Evolutionary conservation across 2,113 vertebrate species (phyloP).

Genomic region (Lophius piscatorius): DNA sequence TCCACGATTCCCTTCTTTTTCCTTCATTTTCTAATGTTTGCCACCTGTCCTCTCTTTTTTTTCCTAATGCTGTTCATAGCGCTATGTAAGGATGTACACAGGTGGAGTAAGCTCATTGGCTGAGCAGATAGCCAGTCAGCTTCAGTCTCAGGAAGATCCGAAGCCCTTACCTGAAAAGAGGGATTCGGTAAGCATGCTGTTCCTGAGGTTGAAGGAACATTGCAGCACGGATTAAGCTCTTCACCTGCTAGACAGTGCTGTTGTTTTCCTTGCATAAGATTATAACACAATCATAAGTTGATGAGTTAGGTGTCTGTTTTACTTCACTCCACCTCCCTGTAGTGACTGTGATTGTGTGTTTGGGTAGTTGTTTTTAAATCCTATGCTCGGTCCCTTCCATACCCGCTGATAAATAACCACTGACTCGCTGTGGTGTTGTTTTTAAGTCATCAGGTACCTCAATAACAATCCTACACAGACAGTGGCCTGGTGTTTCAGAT

Average conservation of each 20-base stretch:
- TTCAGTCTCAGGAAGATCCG: constrained; percentile 90
- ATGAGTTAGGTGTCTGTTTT: constrained; percentile 15
- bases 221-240: constrained; percentile 10
- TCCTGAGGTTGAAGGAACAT: constrained; percentile 31
- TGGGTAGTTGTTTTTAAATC: neutral
- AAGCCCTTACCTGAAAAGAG: constrained; percentile 90
- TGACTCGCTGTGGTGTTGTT: constrained; percentile 11
- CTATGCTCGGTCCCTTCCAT: neutral
- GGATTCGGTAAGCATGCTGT: constrained; percentile 90
- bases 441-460: constrained; percentile 1
- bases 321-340: constrained; percentile 20
- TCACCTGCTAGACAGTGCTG: constrained; percentile 12
- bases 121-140: constrained; percentile 97
- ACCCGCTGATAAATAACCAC: constrained; percentile 13
- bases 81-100: constrained; percentile 96
- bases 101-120: constrained; percentile 95
- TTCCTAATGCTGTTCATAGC: constrained; percentile 78
- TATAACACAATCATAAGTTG: neutral
- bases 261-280: neutral
- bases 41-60: constrained; percentile 23
- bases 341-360: constrained; percentile 24
- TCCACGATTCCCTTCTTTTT: constrained; percentile 8
- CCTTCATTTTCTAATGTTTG: constrained; percentile 25
- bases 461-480: rapidly evolving
- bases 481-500: constrained; percentile 5